Evolutionary conservation across 2,113 vertebrate genomes (phyloP), one percentile per base, ranked within the genome.

Genomic region (Ceyx cyanopectus): DNA sequence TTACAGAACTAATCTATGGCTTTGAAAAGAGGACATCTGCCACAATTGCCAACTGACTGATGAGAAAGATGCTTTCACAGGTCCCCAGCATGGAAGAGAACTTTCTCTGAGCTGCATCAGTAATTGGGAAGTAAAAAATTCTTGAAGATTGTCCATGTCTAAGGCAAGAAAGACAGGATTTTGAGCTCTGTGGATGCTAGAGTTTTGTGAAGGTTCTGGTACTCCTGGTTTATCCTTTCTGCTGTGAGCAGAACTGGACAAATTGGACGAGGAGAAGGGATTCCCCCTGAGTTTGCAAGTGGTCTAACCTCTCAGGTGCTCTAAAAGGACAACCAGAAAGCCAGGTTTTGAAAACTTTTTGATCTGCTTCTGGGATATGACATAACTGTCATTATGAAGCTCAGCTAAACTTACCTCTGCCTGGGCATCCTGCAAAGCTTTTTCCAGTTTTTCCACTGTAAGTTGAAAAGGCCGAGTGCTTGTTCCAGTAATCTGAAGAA

Each of bases 381-480:
- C 2, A 32, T 62, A 24, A 40, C 16, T 6, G 20, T 14, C 6
- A 45, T 58, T 7, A 30, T 16, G n/a, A 70, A 81, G 29, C 43
- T 87, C 34, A 70, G 58, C 57, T 81, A 53, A 41, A 43, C 87
- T 91, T 61, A 98, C 98, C 96, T 98, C 96, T 89, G 97, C 93
- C n/a, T 6, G 96, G 15, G 98, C 99, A 87, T 97, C 97, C 87
- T 97, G 94, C 67, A 99, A 95, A 77, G 98, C 97, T 82, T 95
- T 96, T 92, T 99, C 99, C 91, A 99, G 97, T 96, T 99, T 99
- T 84, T 97, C 97, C 60, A 98, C 99, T 3, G 99, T 99, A 41
- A 99, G 98, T 66, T 98, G 99, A 96, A 99, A 99, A 12, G 98
- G 99, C 24, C 97, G 98, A 27, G 97, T 96, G 60, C 96, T 98